Percentiles rank a stretch among this genome's conserved stretches.
phyloP scores from a whole-genome alignment of 35 echinoderm and acorn worm genomes.

The Ophiothrix spiculata region DNA sequence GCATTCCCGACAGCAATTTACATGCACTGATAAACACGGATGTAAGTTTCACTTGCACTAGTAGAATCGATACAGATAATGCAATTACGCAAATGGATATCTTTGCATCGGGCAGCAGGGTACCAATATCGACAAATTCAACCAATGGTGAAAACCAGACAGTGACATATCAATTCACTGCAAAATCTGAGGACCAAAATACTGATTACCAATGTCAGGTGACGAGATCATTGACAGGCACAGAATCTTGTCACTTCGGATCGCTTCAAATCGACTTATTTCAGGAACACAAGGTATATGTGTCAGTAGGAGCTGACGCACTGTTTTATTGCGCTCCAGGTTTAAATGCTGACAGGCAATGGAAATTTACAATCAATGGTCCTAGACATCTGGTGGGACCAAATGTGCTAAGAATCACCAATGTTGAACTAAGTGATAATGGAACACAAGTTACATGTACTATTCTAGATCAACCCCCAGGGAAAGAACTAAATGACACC shows the following conservation, averaged over 20 bases:
- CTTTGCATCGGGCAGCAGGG: no score
- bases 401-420: background rate
- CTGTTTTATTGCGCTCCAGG: background rate
- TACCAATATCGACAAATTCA: no score
- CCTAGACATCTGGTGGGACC: background rate
- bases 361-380: background rate
- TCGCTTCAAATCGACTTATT: background rate
- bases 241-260: background rate
- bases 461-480: no score
- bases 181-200: background rate
- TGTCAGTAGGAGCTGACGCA: background rate
- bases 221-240: no score
- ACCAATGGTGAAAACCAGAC: no score
- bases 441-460: background rate
- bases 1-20: no score
- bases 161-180: background rate
- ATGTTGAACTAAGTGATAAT: background rate
- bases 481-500: no score
- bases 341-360: background rate
- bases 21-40: no score
- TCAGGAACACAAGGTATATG: background rate
- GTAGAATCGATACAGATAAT: no score
- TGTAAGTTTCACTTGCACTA: no score
- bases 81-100: no score
- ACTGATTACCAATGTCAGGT: background rate